These are phyloP conservation scores for Hydrolagus colliei DNA, from an alignment of 2,797 vertebrate species.

Conservation along the genomic window DNA sequence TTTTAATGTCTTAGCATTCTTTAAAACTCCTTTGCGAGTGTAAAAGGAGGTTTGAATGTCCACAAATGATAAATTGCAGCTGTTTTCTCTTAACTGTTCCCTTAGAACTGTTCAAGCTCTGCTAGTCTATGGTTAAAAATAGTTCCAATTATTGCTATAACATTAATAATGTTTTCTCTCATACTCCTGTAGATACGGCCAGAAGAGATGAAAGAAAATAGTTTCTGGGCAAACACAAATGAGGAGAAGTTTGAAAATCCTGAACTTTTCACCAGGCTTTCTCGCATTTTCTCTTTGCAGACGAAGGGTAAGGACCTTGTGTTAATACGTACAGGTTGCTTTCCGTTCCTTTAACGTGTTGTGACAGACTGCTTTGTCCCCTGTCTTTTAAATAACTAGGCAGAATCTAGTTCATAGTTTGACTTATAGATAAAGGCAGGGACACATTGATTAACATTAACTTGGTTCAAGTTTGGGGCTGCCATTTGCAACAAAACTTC, in stretches of 20 bases:
- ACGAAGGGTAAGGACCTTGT: background rate
- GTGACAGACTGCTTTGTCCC: conserved; percentile 6
- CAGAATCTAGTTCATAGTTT: background rate
- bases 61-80: background rate
- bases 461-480: background rate
- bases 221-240: background rate
- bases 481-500: background rate
- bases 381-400: conserved; percentile 1
- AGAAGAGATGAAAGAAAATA: background rate
- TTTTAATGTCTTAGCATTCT: background rate
- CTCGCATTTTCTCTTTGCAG: background rate
- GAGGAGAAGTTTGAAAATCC: background rate
- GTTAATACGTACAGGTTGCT: background rate
- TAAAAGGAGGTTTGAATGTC: background rate
- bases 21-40: background rate
- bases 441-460: conserved; percentile 14
- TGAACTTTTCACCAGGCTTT: background rate
- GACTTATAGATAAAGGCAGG: conserved; percentile 13
- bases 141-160: background rate
- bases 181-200: background rate
- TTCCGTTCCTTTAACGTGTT: background rate
- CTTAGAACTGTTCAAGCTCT: background rate
- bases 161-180: background rate
- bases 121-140: background rate
- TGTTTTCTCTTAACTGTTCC: background rate